These are phyloP conservation scores for Zosterops pallidus DNA, from an alignment of 2,113 vertebrate species.

Conservation along the genomic window DNA sequence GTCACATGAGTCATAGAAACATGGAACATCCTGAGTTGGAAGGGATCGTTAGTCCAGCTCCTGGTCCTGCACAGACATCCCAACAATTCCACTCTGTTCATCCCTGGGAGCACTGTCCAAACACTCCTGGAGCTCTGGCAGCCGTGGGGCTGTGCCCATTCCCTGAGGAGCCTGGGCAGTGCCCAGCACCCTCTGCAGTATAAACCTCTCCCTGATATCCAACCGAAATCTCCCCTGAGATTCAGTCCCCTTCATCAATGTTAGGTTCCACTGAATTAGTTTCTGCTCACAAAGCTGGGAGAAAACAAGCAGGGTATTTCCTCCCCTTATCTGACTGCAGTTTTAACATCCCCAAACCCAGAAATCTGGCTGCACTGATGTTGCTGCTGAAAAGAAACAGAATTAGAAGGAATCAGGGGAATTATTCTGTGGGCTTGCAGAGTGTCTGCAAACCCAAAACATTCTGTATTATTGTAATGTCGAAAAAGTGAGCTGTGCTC, in stretches of 20 bases:
- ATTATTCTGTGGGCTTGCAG: background rate
- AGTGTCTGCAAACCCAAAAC: background rate
- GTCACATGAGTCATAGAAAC: background rate
- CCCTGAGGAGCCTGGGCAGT: background rate
- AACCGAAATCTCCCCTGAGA: rapidly evolving
- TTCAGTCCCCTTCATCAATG: background rate
- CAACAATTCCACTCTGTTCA: background rate
- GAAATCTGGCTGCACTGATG: rapidly evolving
- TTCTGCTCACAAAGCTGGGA: background rate
- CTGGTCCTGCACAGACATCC: background rate
- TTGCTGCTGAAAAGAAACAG: background rate
- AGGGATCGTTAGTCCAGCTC: background rate
- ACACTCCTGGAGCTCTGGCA: background rate
- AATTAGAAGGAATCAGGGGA: background rate
- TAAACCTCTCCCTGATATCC: rapidly evolving
- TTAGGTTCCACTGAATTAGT: background rate
- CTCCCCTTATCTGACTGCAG: background rate
- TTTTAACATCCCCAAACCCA: background rate
- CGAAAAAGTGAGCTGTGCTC: background rate
- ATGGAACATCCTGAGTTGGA: background rate
- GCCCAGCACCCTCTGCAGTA: background rate
- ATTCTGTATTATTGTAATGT: rapidly evolving
- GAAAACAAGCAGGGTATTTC: background rate
- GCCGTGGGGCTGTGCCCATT: background rate
- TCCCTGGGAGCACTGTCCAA: rapidly evolving